phyloP scores from a whole-genome alignment of 1,140 invertebrate species.

The Eupristina koningsbergeri region DNA sequence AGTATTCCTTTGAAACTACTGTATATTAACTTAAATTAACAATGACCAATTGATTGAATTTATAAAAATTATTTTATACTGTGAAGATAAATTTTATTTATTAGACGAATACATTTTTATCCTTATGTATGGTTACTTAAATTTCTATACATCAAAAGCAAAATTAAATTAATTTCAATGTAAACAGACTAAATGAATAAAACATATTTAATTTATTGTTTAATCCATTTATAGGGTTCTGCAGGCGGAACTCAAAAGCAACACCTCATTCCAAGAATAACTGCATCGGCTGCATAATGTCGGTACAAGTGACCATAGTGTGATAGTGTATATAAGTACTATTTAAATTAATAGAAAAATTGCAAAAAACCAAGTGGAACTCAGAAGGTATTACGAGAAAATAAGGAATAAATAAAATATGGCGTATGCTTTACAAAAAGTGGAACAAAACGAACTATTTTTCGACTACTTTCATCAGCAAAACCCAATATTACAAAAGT shows the following conservation, averaged over 20 bases:
- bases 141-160: too few species aligned
- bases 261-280: slow-evolving; percentile 36
- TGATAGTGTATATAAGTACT: slow-evolving; percentile 53
- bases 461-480: slow-evolving; percentile 27
- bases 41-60: too few species aligned
- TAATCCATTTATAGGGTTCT: slow-evolving; percentile 56
- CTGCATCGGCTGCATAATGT: slow-evolving; percentile 41
- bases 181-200: too few species aligned
- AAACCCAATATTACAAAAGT: slow-evolving; percentile 9
- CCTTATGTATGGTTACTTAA: too few species aligned
- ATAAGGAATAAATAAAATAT: slow-evolving; percentile 5
- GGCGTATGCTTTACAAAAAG: slow-evolving; percentile 12
- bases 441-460: slow-evolving; percentile 20
- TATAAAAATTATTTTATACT: too few species aligned
- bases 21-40: too few species aligned
- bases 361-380: slow-evolving; percentile 27
- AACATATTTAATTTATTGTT: not conserved
- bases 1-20: too few species aligned
- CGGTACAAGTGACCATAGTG: slow-evolving; percentile 58
- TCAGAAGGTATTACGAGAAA: slow-evolving; percentile 19
- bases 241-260: slow-evolving; percentile 59
- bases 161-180: too few species aligned
- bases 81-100: too few species aligned
- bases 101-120: too few species aligned
- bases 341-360: slow-evolving; percentile 38